Conservation (phyloP, 2,797 vertebrate genomes). For the Melanotaenia boesemani region DNA sequence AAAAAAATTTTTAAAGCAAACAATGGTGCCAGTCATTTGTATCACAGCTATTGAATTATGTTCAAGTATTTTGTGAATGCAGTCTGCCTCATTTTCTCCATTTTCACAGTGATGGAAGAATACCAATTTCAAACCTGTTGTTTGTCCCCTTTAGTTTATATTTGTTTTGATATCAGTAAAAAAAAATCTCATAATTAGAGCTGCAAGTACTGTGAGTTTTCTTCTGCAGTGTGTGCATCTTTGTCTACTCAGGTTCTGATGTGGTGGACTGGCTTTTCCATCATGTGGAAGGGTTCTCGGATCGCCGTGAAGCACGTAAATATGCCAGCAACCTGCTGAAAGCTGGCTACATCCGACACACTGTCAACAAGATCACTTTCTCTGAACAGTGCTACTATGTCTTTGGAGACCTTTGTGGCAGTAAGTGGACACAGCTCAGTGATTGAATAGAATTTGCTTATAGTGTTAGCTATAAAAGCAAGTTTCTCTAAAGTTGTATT, state of each 20-base stretch:
- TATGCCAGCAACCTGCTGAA: constrained; percentile 98
- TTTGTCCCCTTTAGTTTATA: not conserved
- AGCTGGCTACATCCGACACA: constrained; percentile 97
- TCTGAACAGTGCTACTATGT: constrained; percentile 99
- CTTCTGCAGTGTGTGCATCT: not conserved
- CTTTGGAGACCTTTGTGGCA: constrained; percentile 97
- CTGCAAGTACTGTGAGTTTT: not conserved
- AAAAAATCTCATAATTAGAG: not conserved
- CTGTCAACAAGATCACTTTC: constrained; percentile 99
- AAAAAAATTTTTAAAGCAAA: not conserved
- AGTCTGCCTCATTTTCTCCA: not conserved
- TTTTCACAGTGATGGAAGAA: not conserved
- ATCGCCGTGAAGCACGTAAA: constrained; percentile 96
- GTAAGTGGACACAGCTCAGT: constrained; percentile 77
- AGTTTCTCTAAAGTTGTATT: not conserved
- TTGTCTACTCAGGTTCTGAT: constrained; percentile 88
- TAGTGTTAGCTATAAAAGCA: not conserved
- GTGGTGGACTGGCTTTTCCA: constrained; percentile 99
- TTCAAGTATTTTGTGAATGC: not conserved
- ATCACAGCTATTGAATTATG: not conserved
- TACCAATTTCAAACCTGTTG: not conserved
- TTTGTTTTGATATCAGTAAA: not conserved
- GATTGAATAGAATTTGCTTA: not conserved
- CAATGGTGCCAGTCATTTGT: not conserved
- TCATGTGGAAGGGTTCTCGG: constrained; percentile 96